phyloP scores from a whole-genome alignment of 2,888 invertebrate species.

The Monopis laevigella region DNA sequence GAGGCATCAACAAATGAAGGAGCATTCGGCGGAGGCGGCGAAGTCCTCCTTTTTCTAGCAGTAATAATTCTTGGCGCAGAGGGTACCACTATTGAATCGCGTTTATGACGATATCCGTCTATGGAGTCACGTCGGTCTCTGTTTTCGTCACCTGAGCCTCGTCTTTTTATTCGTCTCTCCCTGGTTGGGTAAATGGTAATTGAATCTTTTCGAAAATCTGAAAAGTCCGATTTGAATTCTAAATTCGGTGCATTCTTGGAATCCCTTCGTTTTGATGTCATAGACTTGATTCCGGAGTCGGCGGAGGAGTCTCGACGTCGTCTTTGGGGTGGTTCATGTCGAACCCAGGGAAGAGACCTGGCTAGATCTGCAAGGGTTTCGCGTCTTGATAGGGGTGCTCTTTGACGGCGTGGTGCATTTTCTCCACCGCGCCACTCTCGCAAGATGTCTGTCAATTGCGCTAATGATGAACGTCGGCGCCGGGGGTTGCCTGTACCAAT shows the following conservation, averaged over 20 bases:
- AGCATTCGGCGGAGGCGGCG: conserved; percentile 49
- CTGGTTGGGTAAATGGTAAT: conserved; percentile 54
- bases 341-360: conserved; percentile 84
- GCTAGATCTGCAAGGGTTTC: conserved; percentile 91
- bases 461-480: conserved; percentile 84
- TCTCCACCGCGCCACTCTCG: conserved; percentile 85
- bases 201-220: conserved; percentile 73
- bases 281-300: conserved; percentile 84
- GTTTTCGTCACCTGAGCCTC: conserved; percentile 71
- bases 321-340: conserved; percentile 67
- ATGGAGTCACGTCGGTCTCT: conserved; percentile 72
- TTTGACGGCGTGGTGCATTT: conserved; percentile 53
- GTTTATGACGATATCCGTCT: conserved; percentile 73
- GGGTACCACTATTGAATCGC: conserved; percentile 72
- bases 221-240: conserved; percentile 76
- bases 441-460: conserved; percentile 88
- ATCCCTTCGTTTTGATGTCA: conserved; percentile 76
- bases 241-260: conserved; percentile 72
- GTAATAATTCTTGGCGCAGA: conserved; percentile 71
- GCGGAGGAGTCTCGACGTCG: conserved; percentile 90
- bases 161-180: conserved; percentile 57
- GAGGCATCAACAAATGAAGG: conserved; percentile 67
- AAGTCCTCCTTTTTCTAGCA: conserved; percentile 63
- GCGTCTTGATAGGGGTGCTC: conserved; percentile 79
- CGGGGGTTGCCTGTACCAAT: conserved; percentile 64